Percentiles rank a stretch among this genome's conserved stretches.
Evolutionary conservation across 1,140 invertebrate species (phyloP).

Genomic region (Paraescarpia echinospica): DNA sequence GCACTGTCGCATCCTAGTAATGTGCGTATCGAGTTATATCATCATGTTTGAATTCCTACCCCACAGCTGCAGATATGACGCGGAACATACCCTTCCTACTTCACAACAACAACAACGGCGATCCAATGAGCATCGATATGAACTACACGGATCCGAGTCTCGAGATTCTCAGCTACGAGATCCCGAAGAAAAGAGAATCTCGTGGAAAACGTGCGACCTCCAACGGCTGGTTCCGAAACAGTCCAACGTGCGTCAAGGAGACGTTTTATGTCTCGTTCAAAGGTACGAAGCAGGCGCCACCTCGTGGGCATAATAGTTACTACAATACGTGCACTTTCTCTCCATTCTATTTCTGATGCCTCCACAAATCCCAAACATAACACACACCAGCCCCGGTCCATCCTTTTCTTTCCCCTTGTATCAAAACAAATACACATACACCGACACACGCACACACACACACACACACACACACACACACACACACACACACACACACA

Average conservation of each 20-base stretch:
- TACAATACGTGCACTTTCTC: background rate
- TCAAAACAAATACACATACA: too few relatives aligned
- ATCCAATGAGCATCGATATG: background rate
- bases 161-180: slow-evolving; percentile 9
- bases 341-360: too few relatives aligned
- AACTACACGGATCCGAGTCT: slow-evolving; percentile 14
- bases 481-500: too few relatives aligned
- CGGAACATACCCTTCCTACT: background rate
- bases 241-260: slow-evolving; percentile 4
- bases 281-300: slow-evolving; percentile 1
- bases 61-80: background rate
- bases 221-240: background rate
- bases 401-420: too few relatives aligned
- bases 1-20: too few relatives aligned
- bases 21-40: too few relatives aligned
- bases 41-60: background rate
- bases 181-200: slow-evolving; percentile 15
- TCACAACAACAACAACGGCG: background rate
- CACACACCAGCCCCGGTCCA: too few relatives aligned
- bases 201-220: background rate
- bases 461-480: too few relatives aligned
- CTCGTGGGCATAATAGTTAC: background rate
- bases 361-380: too few relatives aligned
- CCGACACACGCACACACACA: too few relatives aligned
- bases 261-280: slow-evolving; percentile 12